Percentiles rank a stretch among this genome's conserved stretches.
Evolutionary conservation across 1,140 invertebrate genomes (phyloP).

Genomic region (Leguminivora glycinivorella): DNA sequence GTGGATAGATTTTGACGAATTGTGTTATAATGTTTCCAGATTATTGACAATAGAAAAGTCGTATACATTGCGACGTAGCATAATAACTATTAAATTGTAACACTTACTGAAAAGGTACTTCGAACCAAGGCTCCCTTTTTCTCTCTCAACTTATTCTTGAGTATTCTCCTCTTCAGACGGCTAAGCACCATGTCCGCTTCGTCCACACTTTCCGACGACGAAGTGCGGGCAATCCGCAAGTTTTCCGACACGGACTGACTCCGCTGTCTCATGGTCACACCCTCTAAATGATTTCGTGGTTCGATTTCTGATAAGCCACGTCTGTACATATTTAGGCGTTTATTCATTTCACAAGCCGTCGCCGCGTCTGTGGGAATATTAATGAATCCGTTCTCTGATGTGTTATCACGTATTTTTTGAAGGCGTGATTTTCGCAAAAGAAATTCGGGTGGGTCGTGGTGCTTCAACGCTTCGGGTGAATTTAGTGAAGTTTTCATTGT

Average conservation of each 20-base stretch:
- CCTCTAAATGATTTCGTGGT: conserved; percentile 50
- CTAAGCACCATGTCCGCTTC: conserved; percentile 76
- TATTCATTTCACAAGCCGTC: conserved; percentile 70
- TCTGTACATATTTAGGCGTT: conserved; percentile 74
- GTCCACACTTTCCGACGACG: conserved; percentile 77
- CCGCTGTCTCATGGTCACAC: conserved; percentile 51
- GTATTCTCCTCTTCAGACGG: conserved; percentile 74
- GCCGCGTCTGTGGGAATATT: conserved; percentile 68
- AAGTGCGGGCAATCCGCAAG: conserved; percentile 56
- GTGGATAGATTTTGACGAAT: no score
- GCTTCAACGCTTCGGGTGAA: conserved; percentile 46
- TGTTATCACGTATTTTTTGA: conserved; percentile 50
- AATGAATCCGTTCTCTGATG: conserved; percentile 64
- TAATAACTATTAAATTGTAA: not conserved
- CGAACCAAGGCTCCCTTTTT: conserved; percentile 55
- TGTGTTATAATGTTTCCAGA: no score
- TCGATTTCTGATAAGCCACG: conserved; percentile 74
- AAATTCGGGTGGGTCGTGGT: conserved; percentile 45
- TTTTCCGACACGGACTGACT: conserved; percentile 63
- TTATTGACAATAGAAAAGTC: no score
- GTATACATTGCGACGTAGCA: not conserved
- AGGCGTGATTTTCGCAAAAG: conserved; percentile 43
- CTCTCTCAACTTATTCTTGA: conserved; percentile 74
- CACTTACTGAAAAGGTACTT: conserved; percentile 55
- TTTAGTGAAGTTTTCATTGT: conserved; percentile 54